A percentile compares a stretch with the other conserved stretches of the same genome.
These are phyloP conservation scores for Molorchus minor DNA, from an alignment of 2,888 invertebrate genomes.

Conservation along the genomic window DNA sequence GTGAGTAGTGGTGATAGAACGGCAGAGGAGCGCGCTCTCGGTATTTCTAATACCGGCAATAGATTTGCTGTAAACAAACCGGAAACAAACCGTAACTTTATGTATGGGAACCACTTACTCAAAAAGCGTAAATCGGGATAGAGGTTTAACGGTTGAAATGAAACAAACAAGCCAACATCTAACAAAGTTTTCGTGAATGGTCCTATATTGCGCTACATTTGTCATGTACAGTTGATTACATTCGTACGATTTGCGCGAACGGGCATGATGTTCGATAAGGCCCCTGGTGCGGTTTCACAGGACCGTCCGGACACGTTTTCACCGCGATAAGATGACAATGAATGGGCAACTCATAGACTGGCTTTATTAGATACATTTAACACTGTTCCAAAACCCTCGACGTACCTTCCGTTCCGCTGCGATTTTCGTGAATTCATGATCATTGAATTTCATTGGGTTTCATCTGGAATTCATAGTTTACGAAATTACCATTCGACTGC, in stretches of 20 bases:
- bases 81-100: too few species aligned
- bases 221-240: constrained; percentile 61
- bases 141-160: constrained; percentile 23
- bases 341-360: too few species aligned
- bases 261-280: constrained; percentile 57
- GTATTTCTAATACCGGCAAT: too few species aligned
- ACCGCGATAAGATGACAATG: constrained; percentile 58
- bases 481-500: constrained; percentile 10
- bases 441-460: constrained; percentile 22
- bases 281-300: constrained; percentile 51
- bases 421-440: constrained; percentile 20
- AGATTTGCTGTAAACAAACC: too few species aligned
- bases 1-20: too few species aligned
- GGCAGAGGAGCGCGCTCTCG: too few species aligned
- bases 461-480: constrained; percentile 22
- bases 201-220: constrained; percentile 57
- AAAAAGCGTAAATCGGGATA: constrained; percentile 13
- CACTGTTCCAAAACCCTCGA: constrained; percentile 3
- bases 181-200: constrained; percentile 27
- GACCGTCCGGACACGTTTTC: constrained; percentile 50
- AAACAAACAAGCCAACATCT: constrained; percentile 29
- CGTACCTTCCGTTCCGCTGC: constrained; percentile 5
- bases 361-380: too few species aligned
- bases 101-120: constrained; percentile 10
- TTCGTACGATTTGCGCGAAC: constrained; percentile 59